These are phyloP conservation scores for Tichodroma muraria DNA, from an alignment of 2,113 vertebrate species.

Conservation along the genomic window DNA sequence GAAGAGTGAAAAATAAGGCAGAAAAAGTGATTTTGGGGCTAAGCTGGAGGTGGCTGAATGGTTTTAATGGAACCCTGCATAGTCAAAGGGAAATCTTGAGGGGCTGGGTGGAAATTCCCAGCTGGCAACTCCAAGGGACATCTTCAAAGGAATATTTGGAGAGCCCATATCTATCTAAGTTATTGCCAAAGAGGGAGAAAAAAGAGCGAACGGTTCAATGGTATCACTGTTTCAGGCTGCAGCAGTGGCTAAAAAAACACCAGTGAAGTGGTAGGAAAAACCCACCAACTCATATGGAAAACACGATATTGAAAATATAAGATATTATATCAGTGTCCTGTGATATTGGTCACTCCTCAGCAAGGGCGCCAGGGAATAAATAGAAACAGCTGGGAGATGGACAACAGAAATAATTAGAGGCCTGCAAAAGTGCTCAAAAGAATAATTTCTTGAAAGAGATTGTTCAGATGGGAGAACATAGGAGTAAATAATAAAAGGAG, in stretches of 20 bases:
- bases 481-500: constrained; percentile 51
- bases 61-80: background rate
- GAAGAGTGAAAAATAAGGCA: background rate
- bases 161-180: background rate
- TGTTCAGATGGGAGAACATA: constrained; percentile 34
- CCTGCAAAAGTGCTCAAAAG: constrained; percentile 33
- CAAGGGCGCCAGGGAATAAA: background rate
- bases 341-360: background rate
- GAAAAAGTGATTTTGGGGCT: background rate
- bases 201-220: background rate
- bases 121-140: background rate
- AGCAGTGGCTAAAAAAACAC: constrained; percentile 20
- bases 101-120: constrained; percentile 35
- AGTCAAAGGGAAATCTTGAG: background rate
- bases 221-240: background rate
- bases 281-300: background rate
- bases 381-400: constrained; percentile 39
- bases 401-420: constrained; percentile 40
- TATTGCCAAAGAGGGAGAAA: background rate
- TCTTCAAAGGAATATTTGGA: constrained; percentile 44
- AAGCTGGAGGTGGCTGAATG: background rate
- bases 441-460: constrained; percentile 54
- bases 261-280: constrained; percentile 9
- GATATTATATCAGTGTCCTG: background rate
- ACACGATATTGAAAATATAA: constrained; percentile 33